These are phyloP conservation scores for Trachelus tabidus DNA, from an alignment of 2,888 invertebrate genomes.

Conservation along the genomic window DNA sequence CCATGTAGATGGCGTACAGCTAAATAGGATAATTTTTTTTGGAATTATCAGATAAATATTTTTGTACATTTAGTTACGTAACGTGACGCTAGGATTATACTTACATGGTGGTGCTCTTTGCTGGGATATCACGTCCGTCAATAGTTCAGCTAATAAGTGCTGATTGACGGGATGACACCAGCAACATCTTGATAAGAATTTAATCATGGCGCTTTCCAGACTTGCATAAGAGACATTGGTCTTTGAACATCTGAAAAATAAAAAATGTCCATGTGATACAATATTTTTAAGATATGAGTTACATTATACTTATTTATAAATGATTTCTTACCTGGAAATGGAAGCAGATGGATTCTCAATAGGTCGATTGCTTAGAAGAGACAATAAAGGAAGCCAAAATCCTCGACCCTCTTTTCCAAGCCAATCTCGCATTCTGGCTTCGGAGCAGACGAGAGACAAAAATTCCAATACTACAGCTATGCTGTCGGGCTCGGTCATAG, in stretches of 20 bases:
- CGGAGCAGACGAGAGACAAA: slow-evolving; percentile 83
- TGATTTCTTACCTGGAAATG: slow-evolving; percentile 45
- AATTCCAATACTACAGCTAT: slow-evolving; percentile 81
- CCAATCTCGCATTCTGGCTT: slow-evolving; percentile 88
- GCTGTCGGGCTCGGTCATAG: slow-evolving; percentile 71
- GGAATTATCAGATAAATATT: not conserved
- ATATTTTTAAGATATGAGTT: not conserved
- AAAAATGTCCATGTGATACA: not conserved
- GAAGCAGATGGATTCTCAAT: slow-evolving; percentile 60
- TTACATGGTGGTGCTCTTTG: slow-evolving; percentile 67
- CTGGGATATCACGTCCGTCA: slow-evolving; percentile 80
- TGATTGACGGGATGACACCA: slow-evolving; percentile 89
- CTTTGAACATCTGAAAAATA: slow-evolving; percentile 44
- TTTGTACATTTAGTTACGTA: not conserved
- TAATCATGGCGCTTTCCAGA: slow-evolving; percentile 82
- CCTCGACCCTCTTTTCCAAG: slow-evolving; percentile 82
- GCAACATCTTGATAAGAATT: slow-evolving; percentile 85
- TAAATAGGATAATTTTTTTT: slow-evolving; percentile 28
- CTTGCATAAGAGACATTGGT: slow-evolving; percentile 57
- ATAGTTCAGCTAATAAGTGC: slow-evolving; percentile 81
- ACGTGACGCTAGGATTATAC: slow-evolving; percentile 17
- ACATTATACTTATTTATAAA: not conserved
- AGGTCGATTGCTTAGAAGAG: slow-evolving; percentile 77
- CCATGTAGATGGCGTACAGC: slow-evolving; percentile 68
- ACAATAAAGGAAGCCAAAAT: slow-evolving; percentile 89